phyloP scores from a whole-genome alignment of 2,113 vertebrate genomes.

The Numenius arquata region DNA sequence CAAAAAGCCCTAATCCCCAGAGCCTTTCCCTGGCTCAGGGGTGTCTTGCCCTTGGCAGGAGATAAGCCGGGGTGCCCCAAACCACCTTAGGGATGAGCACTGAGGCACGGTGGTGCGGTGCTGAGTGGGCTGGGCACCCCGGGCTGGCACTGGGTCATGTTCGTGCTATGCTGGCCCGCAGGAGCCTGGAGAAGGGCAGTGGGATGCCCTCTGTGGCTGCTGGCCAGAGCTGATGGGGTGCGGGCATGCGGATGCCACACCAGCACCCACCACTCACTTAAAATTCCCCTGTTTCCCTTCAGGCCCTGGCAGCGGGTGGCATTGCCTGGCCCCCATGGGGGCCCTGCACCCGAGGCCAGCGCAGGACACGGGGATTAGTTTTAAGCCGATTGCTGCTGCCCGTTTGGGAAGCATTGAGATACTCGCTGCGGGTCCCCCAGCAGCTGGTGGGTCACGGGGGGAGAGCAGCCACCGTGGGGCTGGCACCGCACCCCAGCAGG shows the following conservation, averaged over 20 bases:
- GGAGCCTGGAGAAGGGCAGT: fast-evolving
- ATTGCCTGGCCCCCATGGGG: fast-evolving
- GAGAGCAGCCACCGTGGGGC: fast-evolving
- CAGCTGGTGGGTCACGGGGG: neutral
- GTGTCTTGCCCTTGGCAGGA: neutral
- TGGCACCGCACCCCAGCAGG: fast-evolving
- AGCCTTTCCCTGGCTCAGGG: neutral
- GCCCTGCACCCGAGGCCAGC: neutral
- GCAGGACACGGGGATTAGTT: constrained; percentile 9
- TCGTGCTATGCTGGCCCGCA: fast-evolving
- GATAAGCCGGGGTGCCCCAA: neutral
- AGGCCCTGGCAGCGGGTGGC: neutral
- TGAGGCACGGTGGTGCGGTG: fast-evolving
- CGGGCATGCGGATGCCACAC: fast-evolving
- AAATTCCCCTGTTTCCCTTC: neutral
- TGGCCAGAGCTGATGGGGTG: fast-evolving
- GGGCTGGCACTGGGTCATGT: neutral
- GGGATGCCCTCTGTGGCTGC: neutral
- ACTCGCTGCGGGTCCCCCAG: neutral
- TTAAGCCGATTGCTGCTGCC: constrained; percentile 34
- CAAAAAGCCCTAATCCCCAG: neutral
- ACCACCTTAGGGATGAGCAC: fast-evolving
- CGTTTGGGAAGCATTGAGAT: neutral
- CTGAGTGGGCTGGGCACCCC: fast-evolving
- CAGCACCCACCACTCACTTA: neutral